Evolutionary conservation across 2,113 vertebrate genomes (phyloP).

Genomic region (Marcusenius ussheri): DNA sequence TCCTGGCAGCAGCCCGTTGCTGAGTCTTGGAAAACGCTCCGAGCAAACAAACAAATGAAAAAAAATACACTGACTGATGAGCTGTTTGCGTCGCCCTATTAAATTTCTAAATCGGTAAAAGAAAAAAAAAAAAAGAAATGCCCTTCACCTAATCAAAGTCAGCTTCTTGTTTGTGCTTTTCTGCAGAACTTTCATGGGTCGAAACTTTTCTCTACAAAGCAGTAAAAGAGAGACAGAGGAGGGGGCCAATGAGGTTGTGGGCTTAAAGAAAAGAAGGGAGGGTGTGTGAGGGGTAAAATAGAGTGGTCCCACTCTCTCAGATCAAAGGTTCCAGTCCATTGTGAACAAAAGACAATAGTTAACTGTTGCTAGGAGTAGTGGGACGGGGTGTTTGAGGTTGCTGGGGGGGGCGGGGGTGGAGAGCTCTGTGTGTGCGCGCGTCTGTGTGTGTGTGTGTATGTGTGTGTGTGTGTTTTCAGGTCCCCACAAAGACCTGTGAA

Average conservation of each 20-base stretch:
- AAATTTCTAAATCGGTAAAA: not conserved
- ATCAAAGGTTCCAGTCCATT: constrained; percentile 59
- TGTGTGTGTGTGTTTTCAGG: not conserved
- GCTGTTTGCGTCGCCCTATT: not conserved
- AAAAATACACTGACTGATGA: not conserved
- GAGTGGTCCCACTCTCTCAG: constrained; percentile 41
- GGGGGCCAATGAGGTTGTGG: not conserved
- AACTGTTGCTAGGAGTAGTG: constrained; percentile 33
- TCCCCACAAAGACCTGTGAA: too few species aligned
- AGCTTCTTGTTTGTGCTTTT: not conserved
- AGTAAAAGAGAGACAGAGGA: constrained; percentile 17
- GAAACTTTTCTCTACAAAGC: constrained; percentile 19
- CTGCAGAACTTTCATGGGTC: constrained; percentile 27
- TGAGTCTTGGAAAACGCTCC: not conserved
- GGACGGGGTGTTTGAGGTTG: not conserved
- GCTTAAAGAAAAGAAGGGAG: constrained; percentile 21
- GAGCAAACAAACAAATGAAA: not conserved
- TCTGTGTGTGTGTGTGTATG: not conserved
- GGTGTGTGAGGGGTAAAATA: constrained; percentile 11
- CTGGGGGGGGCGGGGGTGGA: not conserved
- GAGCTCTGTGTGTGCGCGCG: not conserved
- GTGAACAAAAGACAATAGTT: constrained; percentile 55
- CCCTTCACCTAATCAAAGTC: not conserved
- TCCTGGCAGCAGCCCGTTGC: not conserved
- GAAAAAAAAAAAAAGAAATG: not conserved